phyloP scores from a whole-genome alignment of 2,113 vertebrate genomes.

The Passer domesticus region DNA sequence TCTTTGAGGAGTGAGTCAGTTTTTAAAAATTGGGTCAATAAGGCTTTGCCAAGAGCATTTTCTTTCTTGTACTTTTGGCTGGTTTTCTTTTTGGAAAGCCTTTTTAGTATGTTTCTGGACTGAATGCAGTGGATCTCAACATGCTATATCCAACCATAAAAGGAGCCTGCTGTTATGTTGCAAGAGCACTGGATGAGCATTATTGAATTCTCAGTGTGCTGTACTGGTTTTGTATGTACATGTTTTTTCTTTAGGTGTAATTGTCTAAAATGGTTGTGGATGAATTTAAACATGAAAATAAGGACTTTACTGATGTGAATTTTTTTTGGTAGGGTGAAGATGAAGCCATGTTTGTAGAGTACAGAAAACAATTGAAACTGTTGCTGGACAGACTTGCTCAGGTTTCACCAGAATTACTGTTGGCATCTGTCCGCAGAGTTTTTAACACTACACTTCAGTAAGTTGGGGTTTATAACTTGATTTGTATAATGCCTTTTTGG shows the following conservation, averaged over 20 bases:
- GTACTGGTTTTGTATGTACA: not conserved
- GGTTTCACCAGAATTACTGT: slow-evolving; percentile 92
- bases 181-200: not conserved
- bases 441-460: slow-evolving; percentile 93
- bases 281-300: not conserved
- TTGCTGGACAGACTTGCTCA: slow-evolving; percentile 94
- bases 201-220: not conserved
- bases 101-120: not conserved
- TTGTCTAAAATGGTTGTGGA: not conserved
- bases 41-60: not conserved
- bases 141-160: not conserved
- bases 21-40: slow-evolving; percentile 6
- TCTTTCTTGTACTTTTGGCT: not conserved
- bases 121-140: not conserved
- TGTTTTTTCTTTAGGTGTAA: not conserved
- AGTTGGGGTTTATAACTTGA: slow-evolving; percentile 34
- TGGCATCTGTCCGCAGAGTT: slow-evolving; percentile 89
- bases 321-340: slow-evolving; percentile 87
- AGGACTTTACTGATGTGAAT: not conserved
- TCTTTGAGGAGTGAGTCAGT: not conserved
- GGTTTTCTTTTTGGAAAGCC: slow-evolving; percentile 4
- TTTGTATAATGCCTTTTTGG: not conserved
- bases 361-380: slow-evolving; percentile 97
- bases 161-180: not conserved
- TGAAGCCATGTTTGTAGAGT: slow-evolving; percentile 99